Percentiles rank a stretch among this genome's conserved stretches.
Evolutionary conservation across 2,797 vertebrate species (phyloP).

Genomic region (Enteromius treurensis): DNA sequence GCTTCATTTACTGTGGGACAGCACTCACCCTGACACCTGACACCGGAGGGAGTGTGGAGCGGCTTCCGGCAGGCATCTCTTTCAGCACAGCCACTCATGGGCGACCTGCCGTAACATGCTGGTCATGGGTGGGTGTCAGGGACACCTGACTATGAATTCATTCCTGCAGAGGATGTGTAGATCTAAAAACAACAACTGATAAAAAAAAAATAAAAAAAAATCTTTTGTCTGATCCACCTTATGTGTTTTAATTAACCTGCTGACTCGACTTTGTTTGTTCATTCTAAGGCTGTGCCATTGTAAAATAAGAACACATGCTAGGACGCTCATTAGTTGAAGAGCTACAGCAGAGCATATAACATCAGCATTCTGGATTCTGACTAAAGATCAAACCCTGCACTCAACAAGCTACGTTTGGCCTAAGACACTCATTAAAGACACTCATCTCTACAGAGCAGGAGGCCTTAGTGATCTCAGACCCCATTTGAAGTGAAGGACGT

Average conservation of each 20-base stretch:
- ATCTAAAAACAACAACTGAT: slow-evolving; percentile 34
- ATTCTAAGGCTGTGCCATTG: slow-evolving; percentile 44
- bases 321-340: not conserved
- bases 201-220: not conserved
- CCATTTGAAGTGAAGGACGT: slow-evolving; percentile 69
- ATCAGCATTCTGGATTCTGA: slow-evolving; percentile 55
- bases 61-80: slow-evolving; percentile 28
- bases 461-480: slow-evolving; percentile 60
- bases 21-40: slow-evolving; percentile 43
- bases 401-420: slow-evolving; percentile 62
- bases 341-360: slow-evolving; percentile 59
- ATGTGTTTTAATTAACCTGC: slow-evolving; percentile 26
- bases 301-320: not conserved
- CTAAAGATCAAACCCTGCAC: slow-evolving; percentile 55
- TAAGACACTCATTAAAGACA: slow-evolving; percentile 65
- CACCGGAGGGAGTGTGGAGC: slow-evolving; percentile 7
- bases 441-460: slow-evolving; percentile 54
- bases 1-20: slow-evolving; percentile 62
- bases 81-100: slow-evolving; percentile 35
- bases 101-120: slow-evolving; percentile 24
- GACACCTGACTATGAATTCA: slow-evolving; percentile 24
- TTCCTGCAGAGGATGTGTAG: slow-evolving; percentile 11
- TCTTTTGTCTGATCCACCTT: not conserved
- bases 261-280: not conserved
- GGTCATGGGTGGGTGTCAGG: slow-evolving; percentile 34